Conservation (phyloP, 2,888 invertebrate genomes). For the Synanthedon vespiformis region DNA sequence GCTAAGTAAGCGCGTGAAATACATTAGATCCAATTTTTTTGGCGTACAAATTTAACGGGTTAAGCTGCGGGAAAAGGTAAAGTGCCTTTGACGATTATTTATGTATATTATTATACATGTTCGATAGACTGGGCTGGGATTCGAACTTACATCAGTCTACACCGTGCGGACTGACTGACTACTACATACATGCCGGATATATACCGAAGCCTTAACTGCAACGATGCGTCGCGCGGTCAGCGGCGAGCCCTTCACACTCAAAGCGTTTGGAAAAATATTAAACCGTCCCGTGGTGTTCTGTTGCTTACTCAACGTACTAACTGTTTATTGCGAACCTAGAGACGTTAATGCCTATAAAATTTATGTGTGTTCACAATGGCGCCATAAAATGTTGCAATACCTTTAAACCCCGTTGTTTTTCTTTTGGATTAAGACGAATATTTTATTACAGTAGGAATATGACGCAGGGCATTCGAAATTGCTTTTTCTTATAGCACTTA, state of each 20-base stretch:
- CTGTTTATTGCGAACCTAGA: constrained; percentile 55
- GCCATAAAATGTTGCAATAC: constrained; percentile 60
- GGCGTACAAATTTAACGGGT: too few species aligned
- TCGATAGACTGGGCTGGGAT: too few species aligned
- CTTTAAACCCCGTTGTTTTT: constrained; percentile 50
- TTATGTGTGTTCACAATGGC: constrained; percentile 54
- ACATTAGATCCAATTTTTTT: too few species aligned
- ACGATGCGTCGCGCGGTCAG: constrained; percentile 36
- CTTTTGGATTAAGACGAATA: constrained; percentile 38
- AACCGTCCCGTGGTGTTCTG: constrained; percentile 34
- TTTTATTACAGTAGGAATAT: constrained; percentile 7
- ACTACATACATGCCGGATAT: too few species aligned
- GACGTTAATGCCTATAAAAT: constrained; percentile 62
- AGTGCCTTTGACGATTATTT: too few species aligned
- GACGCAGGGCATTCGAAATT: background rate
- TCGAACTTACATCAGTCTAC: too few species aligned
- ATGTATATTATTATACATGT: too few species aligned
- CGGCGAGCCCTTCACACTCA: constrained; percentile 17
- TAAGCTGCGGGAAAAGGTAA: too few species aligned
- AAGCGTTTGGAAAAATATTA: constrained; percentile 38
- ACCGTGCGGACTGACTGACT: too few species aligned
- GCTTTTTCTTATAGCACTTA: constrained; percentile 2
- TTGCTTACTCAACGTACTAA: constrained; percentile 37
- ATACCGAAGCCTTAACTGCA: constrained; percentile 36
- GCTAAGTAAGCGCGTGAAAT: too few species aligned